Evolutionary conservation across 1,140 invertebrate species (phyloP), one percentile per base, ranked within the genome.

Genomic region (Nephotettix cincticeps): DNA sequence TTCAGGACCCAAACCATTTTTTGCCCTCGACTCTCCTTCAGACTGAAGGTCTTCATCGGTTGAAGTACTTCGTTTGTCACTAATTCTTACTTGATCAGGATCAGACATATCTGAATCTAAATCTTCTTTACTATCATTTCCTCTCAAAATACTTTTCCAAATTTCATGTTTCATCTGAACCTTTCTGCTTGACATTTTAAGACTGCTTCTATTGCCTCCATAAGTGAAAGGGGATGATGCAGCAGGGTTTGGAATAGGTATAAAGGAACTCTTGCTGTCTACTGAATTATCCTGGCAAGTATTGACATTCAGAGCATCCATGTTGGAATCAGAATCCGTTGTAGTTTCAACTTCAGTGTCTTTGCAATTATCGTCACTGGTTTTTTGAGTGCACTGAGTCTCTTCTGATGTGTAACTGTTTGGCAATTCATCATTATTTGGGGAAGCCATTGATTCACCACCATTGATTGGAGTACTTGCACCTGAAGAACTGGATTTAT

Each of bases 21-120:
- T 58, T 3, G 68, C 30, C 14, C 36, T 28, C 1, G 40, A 13
- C 25, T 70, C 68, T 21, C 68, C 68, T 3, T 70, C 68, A 1
- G 68, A 70, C 51, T 51, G 11, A 13, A 69, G 45, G 19, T 69
- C 67, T 54, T 69, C 67, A 29, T 69, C 67, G 1, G 67, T 47
- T 17, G 67, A 30, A n/a, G 67, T 23, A 17, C 40, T 56, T 6
- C 21, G 11, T 32, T 56, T 56, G 28, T 69, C 54, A 56, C 51
- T 56, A 25, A 23, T 47, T 28, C 54, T 45, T 23, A 27, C 56
- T 61, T 61, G 23, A 27, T 30, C 64, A 43, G 32, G 32, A 36
- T 67, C 40, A 19, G 64, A 43, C 32, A 67, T 21, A 25, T 67
- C 32, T 2, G 40, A 67, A 67, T 67, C 64, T 27, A 67, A n/a